These are phyloP conservation scores for Amblyjoppa fuscipennis DNA, from an alignment of 2,888 invertebrate genomes.

Conservation along the genomic window DNA sequence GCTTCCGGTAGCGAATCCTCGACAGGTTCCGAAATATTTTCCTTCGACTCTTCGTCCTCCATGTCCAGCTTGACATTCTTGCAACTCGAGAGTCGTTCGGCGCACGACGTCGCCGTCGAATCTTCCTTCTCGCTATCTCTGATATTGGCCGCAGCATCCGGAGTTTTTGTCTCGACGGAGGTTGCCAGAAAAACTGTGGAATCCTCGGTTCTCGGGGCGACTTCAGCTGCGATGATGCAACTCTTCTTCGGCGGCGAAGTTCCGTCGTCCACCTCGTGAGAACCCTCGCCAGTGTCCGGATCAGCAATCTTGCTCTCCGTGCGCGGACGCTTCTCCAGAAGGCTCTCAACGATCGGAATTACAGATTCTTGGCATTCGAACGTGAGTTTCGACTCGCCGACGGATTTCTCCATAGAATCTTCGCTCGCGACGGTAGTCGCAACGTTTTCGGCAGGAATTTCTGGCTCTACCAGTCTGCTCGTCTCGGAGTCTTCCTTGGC, in stretches of 20 bases:
- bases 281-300: constrained; percentile 27
- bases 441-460: not conserved
- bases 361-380: constrained; percentile 59
- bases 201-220: constrained; percentile 32
- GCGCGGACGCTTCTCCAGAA: constrained; percentile 63
- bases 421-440: not conserved
- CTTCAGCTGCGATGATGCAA: constrained; percentile 18
- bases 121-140: constrained; percentile 36
- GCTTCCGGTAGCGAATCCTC: constrained; percentile 49
- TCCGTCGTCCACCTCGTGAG: not conserved
- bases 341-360: constrained; percentile 61
- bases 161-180: not conserved
- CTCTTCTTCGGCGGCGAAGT: constrained; percentile 29
- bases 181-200: not conserved
- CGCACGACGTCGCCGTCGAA: constrained; percentile 19
- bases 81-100: constrained; percentile 13
- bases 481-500: constrained; percentile 10
- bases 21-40: constrained; percentile 25
- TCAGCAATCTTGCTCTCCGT: constrained; percentile 53
- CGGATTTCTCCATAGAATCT: constrained; percentile 12
- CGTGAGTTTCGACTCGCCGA: constrained; percentile 23
- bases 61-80: constrained; percentile 19
- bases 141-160: not conserved
- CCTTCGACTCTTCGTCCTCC: constrained; percentile 33
- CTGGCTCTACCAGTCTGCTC: constrained; percentile 11